Percentiles rank a stretch among this genome's conserved stretches.
Conservation (phyloP, 2,113 vertebrate species). For the Heteronetta atricapilla region DNA sequence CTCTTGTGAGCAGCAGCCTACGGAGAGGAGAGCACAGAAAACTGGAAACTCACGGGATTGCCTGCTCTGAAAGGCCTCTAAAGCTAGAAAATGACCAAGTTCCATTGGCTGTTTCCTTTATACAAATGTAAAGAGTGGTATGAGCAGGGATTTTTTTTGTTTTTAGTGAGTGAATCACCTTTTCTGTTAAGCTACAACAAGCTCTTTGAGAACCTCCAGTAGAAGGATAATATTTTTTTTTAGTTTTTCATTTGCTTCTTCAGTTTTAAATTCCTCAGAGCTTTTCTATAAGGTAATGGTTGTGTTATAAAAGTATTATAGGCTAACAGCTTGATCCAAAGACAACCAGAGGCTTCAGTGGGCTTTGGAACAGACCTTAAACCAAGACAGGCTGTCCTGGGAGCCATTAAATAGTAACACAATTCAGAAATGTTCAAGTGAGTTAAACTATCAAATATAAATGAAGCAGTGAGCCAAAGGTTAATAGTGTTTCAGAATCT, state of each 20-base stretch:
- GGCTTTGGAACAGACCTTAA: slow-evolving; percentile 33
- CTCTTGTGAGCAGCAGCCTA: neutral
- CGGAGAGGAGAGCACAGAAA: neutral
- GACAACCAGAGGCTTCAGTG: slow-evolving; percentile 29
- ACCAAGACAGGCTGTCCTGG: neutral
- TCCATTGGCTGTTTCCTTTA: neutral
- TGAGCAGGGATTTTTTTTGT: neutral
- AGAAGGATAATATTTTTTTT: neutral
- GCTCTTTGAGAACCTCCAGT: neutral
- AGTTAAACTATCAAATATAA: neutral
- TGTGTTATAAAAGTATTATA: slow-evolving; percentile 30
- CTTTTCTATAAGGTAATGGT: slow-evolving; percentile 21
- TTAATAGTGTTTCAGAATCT: neutral
- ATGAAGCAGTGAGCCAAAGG: neutral
- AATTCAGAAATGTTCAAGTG: neutral
- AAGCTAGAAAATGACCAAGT: neutral
- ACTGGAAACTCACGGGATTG: neutral
- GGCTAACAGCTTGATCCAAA: neutral
- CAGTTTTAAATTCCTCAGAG: slow-evolving; percentile 1
- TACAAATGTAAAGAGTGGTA: neutral
- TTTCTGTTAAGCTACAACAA: neutral
- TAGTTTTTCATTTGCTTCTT: slow-evolving; percentile 15
- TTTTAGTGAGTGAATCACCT: neutral
- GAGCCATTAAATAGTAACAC: neutral
- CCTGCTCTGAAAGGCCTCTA: neutral